phyloP scores from a whole-genome alignment of 2,888 invertebrate species.

The Ormyrus nitidulus region DNA sequence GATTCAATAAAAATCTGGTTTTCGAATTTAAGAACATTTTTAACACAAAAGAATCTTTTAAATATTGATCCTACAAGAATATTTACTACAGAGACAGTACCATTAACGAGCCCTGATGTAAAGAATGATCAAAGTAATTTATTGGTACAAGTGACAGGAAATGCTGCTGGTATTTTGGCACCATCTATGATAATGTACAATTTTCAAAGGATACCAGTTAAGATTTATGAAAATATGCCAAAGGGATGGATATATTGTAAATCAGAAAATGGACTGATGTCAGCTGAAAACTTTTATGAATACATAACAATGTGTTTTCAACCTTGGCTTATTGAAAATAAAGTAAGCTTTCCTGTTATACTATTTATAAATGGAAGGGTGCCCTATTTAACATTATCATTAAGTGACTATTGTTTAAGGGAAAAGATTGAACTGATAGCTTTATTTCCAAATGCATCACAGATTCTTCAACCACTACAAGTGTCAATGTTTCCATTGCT shows the following conservation, averaged over 20 bases:
- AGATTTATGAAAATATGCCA: constrained; percentile 23
- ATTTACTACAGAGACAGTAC: constrained; percentile 6
- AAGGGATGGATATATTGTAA: constrained; percentile 7
- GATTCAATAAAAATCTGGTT: constrained; percentile 20
- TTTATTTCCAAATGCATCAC: constrained; percentile 57
- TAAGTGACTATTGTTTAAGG: constrained; percentile 58
- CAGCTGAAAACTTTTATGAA: constrained; percentile 57
- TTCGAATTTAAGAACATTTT: neutral
- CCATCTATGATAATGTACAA: constrained; percentile 55
- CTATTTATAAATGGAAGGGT: constrained; percentile 61
- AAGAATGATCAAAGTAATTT: neutral
- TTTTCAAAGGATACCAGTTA: constrained; percentile 45
- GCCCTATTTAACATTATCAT: constrained; percentile 57
- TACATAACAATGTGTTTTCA: constrained; percentile 60
- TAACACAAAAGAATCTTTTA: constrained; percentile 20
- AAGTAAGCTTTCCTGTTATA: constrained; percentile 58
- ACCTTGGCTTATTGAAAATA: constrained; percentile 55
- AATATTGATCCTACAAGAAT: constrained; percentile 23
- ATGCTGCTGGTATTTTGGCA: constrained; percentile 56
- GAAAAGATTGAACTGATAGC: constrained; percentile 58
- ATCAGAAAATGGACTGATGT: constrained; percentile 19
- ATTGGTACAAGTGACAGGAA: constrained; percentile 28
- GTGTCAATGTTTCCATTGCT: constrained; percentile 56
- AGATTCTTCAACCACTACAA: constrained; percentile 58
- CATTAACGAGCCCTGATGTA: neutral